Conservation (phyloP, 2,888 invertebrate species). For the Notocelia uddmanniana region DNA sequence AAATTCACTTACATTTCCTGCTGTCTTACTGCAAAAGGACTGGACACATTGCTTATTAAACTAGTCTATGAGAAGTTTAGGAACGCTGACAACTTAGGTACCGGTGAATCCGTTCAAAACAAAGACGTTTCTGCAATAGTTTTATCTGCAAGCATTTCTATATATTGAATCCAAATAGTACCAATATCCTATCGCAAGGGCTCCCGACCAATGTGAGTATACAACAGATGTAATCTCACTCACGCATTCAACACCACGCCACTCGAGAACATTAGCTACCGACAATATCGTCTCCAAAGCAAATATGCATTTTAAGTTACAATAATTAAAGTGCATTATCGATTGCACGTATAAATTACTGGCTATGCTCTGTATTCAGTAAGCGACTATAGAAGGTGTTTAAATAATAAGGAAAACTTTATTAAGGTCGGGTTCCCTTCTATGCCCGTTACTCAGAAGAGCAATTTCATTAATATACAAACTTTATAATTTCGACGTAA, state of each 20-base stretch:
- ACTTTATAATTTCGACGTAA: slow-evolving; percentile 17
- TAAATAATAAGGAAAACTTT: slow-evolving; percentile 26
- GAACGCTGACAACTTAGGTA: no score
- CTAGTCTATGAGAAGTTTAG: no score
- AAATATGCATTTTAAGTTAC: not conserved
- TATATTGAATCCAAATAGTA: not conserved
- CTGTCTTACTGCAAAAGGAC: no score
- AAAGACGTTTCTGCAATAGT: not conserved
- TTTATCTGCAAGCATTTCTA: slow-evolving; percentile 7
- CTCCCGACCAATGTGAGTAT: slow-evolving; percentile 13
- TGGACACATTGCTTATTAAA: no score
- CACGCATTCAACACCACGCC: slow-evolving; percentile 12
- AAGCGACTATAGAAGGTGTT: slow-evolving; percentile 7
- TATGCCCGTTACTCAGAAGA: slow-evolving; percentile 11
- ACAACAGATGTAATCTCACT: slow-evolving; percentile 10
- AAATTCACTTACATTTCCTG: no score
- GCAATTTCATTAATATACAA: slow-evolving; percentile 20
- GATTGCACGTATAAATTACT: not conserved
- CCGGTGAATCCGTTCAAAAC: no score
- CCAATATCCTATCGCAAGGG: slow-evolving; percentile 4
- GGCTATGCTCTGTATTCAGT: not conserved
- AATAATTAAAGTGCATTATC: not conserved
- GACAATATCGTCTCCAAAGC: not conserved
- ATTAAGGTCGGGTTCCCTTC: slow-evolving; percentile 19
- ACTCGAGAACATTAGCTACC: not conserved